Conservation (phyloP, 2,888 invertebrate species). For the Tachina grossa region DNA sequence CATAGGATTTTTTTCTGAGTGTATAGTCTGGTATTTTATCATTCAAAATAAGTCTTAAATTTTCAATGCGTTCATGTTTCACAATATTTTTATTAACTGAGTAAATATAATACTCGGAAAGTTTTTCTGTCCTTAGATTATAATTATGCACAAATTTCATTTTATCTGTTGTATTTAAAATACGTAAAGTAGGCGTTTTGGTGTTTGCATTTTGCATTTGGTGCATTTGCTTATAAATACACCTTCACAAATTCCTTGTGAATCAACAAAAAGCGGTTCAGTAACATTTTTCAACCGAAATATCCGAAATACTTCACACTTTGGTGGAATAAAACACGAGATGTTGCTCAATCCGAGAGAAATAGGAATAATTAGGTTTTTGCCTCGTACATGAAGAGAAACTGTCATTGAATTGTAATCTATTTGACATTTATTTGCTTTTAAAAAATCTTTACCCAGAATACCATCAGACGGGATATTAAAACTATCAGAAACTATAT, state of each 20-base stretch:
- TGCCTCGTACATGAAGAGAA: too few species aligned
- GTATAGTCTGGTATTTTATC: slow-evolving; percentile 19
- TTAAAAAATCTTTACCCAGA: background rate
- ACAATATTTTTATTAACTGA: background rate
- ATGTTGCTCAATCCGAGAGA: too few species aligned
- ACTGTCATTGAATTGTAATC: slow-evolving; percentile 22
- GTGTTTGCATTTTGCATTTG: too few species aligned
- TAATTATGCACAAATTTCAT: slow-evolving; percentile 10
- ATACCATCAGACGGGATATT: background rate
- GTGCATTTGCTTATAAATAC: slow-evolving; percentile 14
- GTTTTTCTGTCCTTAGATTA: slow-evolving; percentile 4
- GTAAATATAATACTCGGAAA: slow-evolving; percentile 21
- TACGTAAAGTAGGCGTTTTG: background rate
- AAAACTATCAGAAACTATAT: background rate
- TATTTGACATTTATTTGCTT: background rate
- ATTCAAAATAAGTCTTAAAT: background rate
- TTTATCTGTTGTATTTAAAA: slow-evolving; percentile 12
- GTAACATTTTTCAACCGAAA: too few species aligned
- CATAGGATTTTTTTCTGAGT: too few species aligned
- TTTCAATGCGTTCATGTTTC: background rate
- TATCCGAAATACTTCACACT: too few species aligned
- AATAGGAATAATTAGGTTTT: too few species aligned
- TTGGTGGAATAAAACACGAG: too few species aligned
- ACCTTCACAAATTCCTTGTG: slow-evolving; percentile 5
- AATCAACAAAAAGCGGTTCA: background rate